A percentile compares a stretch with the other conserved stretches of the same genome.
Conservation (phyloP, 2,888 invertebrate species). For the Agapetus fuscipes region DNA sequence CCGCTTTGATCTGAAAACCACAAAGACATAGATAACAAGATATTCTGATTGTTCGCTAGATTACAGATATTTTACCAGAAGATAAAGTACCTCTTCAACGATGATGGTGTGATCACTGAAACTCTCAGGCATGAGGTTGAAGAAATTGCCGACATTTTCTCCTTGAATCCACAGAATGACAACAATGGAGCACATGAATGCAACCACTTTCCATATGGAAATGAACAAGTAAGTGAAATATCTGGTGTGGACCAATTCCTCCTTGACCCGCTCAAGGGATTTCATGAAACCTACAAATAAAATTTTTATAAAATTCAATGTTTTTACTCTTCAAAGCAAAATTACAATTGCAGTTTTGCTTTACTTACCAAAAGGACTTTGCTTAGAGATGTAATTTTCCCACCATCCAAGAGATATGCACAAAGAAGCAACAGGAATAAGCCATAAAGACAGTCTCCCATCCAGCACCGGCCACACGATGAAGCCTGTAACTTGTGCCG, state of each 20-base stretch:
- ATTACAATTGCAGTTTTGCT: not conserved
- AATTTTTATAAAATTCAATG: too few species aligned
- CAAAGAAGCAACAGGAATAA: constrained; percentile 76
- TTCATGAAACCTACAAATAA: constrained; percentile 58
- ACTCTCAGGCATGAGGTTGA: constrained; percentile 61
- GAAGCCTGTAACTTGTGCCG: constrained; percentile 84
- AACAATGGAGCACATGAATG: constrained; percentile 68
- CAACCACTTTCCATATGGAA: constrained; percentile 80
- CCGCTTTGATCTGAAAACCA: constrained; percentile 46
- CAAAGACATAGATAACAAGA: not conserved
- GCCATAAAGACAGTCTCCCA: constrained; percentile 66
- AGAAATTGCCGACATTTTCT: constrained; percentile 67
- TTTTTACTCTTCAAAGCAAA: not conserved
- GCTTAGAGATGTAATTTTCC: constrained; percentile 91
- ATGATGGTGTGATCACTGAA: constrained; percentile 72
- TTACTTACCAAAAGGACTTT: constrained; percentile 66
- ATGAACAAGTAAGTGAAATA: constrained; percentile 88
- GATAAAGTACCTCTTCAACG: constrained; percentile 65
- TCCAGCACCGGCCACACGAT: constrained; percentile 83
- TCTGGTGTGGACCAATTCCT: constrained; percentile 66
- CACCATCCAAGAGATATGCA: constrained; percentile 93
- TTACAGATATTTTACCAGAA: too few species aligned
- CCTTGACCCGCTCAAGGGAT: constrained; percentile 66
- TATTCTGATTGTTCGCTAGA: too few species aligned
- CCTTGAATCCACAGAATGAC: constrained; percentile 66